A percentile compares a stretch with the other conserved stretches of the same genome.
phyloP scores from a whole-genome alignment of 2,888 invertebrate genomes.

The Acanthosoma haemorrhoidale region DNA sequence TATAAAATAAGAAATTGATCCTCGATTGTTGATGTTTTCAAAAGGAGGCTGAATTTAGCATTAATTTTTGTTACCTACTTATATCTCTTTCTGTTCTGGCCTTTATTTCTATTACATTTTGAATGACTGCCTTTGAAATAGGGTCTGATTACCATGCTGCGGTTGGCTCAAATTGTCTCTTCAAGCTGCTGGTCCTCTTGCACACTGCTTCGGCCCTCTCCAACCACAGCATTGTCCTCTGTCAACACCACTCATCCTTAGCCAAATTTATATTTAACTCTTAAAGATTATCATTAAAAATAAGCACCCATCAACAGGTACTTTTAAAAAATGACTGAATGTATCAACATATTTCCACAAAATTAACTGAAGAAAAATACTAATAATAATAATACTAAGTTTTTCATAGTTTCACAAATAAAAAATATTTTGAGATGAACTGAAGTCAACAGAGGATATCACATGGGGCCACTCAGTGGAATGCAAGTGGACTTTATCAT shows the following conservation, averaged over 20 bases:
- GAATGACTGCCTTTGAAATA: neutral
- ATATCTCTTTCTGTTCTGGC: neutral
- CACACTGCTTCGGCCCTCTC: slow-evolving; percentile 35
- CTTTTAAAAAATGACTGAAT: no score
- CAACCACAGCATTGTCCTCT: slow-evolving; percentile 39
- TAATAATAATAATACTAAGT: no score
- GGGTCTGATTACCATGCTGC: slow-evolving; percentile 20
- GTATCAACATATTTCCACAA: no score
- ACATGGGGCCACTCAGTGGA: no score
- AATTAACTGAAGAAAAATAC: no score
- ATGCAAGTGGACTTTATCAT: no score
- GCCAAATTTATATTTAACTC: neutral
- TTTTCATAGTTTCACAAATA: no score
- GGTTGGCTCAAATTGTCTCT: slow-evolving; percentile 36
- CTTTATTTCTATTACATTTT: slow-evolving; percentile 1
- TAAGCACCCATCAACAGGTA: no score
- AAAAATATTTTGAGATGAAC: no score
- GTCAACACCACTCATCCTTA: neutral
- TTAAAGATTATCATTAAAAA: no score
- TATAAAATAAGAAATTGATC: neutral
- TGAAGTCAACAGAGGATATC: no score
- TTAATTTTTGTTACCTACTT: neutral
- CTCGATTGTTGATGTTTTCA: neutral
- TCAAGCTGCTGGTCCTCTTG: slow-evolving; percentile 38
- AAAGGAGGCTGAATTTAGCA: neutral